These are phyloP conservation scores for Aramus guarauna DNA, from an alignment of 2,113 vertebrate genomes.

Conservation along the genomic window DNA sequence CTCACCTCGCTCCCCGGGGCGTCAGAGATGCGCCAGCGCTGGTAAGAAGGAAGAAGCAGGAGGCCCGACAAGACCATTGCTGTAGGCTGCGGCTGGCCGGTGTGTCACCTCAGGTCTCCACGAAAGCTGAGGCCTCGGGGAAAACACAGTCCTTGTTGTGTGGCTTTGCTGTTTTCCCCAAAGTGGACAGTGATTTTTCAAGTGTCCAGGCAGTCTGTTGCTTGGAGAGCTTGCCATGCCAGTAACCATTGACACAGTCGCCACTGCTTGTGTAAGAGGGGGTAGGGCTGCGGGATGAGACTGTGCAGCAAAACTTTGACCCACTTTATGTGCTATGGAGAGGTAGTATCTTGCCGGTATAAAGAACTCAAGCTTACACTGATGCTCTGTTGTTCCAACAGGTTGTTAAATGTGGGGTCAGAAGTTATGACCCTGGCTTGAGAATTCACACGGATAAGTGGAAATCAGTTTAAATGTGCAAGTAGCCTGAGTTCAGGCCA, in stretches of 20 bases:
- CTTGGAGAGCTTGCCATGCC: background rate
- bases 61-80: background rate
- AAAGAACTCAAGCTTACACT: background rate
- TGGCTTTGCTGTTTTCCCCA: background rate
- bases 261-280: fast-evolving
- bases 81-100: background rate
- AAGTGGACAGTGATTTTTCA: background rate
- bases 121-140: background rate
- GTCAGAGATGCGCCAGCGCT: background rate
- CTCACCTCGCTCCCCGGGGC: background rate
- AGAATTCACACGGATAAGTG: background rate
- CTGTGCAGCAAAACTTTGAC: background rate
- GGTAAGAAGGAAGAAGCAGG: background rate
- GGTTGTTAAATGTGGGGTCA: background rate
- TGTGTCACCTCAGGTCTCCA: background rate
- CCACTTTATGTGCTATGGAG: background rate
- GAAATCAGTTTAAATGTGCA: background rate
- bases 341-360: background rate
- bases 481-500: background rate
- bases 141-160: no score
- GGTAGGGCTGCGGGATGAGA: background rate
- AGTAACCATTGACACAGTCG: fast-evolving
- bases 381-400: background rate
- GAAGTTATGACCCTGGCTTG: background rate
- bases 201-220: background rate